Base-by-base conservation (phyloP, 2,113 vertebrate genomes). In the Passer domesticus region DNA sequence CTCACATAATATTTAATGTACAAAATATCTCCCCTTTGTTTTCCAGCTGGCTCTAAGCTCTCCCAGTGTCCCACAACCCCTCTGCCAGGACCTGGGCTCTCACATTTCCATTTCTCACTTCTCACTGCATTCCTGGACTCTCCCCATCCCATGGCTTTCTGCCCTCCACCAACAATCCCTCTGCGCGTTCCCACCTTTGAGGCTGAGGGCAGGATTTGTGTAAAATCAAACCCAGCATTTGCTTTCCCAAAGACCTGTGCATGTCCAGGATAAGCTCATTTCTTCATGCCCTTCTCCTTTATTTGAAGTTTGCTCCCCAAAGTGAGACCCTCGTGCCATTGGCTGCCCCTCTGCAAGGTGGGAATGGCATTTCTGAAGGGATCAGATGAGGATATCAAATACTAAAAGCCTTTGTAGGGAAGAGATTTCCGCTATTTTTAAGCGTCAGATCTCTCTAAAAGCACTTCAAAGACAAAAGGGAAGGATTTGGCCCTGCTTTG, bases 1-100 rank as follows among this genome's bases (percentile, higher is more conserved):
- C 68, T 35, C 28, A 44, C 67, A 9, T 6, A 56, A 19, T 8
- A 79, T 9, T 60, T 21, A 23, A 73, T 58, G 18, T n/a, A 35
- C 11, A 35, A 30, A 25, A 2, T 10, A 5, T 4, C 37, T 21
- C 24, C 24, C 8, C 7, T 13, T 9, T 10, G 0, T 30, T 30
- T 62, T 25, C 55, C 69, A 81, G 15, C 16, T 7, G 63, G 9
- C 14, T 50, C 75, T 7, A 3, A 44, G 37, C 30, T 43, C 19
- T 22, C 1, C 47, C 73, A 27, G 39, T 3, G 15, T 7, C 24
- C 53, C 72, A 7, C 4, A 15, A 1, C 11, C 43, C 9, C 76
- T 23, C 62, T 25, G 7, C 31, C 53, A 30, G n/a, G 14, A 15
- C 11, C 59, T 6, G 18, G 4, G 25, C 35, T 28, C 9, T 8